Evolutionary conservation across 2,113 vertebrate genomes (phyloP), one percentile per base, ranked within the genome.

Genomic region (Melospiza georgiana): DNA sequence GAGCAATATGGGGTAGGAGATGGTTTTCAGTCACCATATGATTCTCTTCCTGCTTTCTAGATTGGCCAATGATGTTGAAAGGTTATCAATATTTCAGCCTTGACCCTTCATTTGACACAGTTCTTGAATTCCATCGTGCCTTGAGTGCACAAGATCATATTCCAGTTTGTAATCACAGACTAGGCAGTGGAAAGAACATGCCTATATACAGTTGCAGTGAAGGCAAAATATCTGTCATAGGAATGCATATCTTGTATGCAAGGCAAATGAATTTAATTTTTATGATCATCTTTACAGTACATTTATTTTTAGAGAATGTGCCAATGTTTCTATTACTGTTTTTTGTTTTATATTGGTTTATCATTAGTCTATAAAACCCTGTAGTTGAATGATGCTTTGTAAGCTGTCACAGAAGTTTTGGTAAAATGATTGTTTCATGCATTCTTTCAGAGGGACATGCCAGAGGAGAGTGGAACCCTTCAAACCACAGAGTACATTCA

Each of bases 101-200:
- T 59, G 61, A 20, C 35, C 71, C 49, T 91, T 94, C 83, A 79
- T 94, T 81, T 92, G 89, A 84, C 84, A 89, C 13, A 73, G 77
- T 68, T 95, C 91, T 92, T 76, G 49, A 68, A 82, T 94, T 95
- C 91, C 74, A 33, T 87, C 54, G 3, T 72, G 69, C n/a, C 61
- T 81, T 55, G 67, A 77, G 77, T 9, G 74, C 46, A 51, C 41
- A 43, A 57, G 94, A 94, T 94, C 77, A 22, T 33, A 72, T 94
- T 90, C 54, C 93, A 75, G 73, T 72, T 84, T 78, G 84, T 95
- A 94, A 84, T 78, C 94, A 94, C 84, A 63, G 59, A 75, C 33
- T 33, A 75, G 52, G 33, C 28, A 77, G 88, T 51, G 72, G 92
- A 93, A 95, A 96, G 90, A 92, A 77, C 73, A 35, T 35, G 39